Evolutionary conservation across 2,888 invertebrate genomes (phyloP).

Genomic region (Acrobasis repandana): DNA sequence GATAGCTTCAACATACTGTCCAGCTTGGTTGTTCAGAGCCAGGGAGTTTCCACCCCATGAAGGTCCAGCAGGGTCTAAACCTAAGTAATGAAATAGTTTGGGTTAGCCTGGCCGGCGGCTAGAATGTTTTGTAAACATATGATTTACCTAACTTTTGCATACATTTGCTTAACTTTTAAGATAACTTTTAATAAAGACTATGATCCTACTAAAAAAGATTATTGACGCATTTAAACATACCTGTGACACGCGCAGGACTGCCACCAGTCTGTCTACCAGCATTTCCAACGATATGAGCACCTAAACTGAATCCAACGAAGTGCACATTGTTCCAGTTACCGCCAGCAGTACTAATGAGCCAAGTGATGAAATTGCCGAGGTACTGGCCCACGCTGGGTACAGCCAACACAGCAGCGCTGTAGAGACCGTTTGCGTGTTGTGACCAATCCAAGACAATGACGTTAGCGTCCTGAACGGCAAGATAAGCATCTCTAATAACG

Average conservation of each 20-base stretch:
- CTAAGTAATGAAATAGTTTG: constrained; percentile 35
- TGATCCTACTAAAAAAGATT: too few species aligned
- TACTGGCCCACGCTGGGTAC: constrained; percentile 55
- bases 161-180: too few species aligned
- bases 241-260: constrained; percentile 58
- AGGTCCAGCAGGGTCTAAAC: constrained; percentile 68
- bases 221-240: constrained; percentile 35
- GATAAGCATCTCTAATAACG: constrained; percentile 52
- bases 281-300: constrained; percentile 66
- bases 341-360: constrained; percentile 57
- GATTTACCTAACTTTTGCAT: too few species aligned
- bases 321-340: constrained; percentile 65
- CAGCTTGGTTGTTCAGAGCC: constrained; percentile 52
- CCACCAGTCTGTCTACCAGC: constrained; percentile 54
- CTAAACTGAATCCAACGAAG: constrained; percentile 68
- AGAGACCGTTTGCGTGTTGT: constrained; percentile 42
- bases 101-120: too few species aligned
- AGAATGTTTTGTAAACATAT: too few species aligned
- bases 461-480: constrained; percentile 51
- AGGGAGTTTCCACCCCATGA: constrained; percentile 51
- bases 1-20: constrained; percentile 62
- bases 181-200: too few species aligned
- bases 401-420: constrained; percentile 44
- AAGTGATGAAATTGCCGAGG: constrained; percentile 58
- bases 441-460: constrained; percentile 67